These are phyloP conservation scores for Exocentrus adspersus DNA, from an alignment of 2,888 invertebrate species.

Conservation along the genomic window DNA sequence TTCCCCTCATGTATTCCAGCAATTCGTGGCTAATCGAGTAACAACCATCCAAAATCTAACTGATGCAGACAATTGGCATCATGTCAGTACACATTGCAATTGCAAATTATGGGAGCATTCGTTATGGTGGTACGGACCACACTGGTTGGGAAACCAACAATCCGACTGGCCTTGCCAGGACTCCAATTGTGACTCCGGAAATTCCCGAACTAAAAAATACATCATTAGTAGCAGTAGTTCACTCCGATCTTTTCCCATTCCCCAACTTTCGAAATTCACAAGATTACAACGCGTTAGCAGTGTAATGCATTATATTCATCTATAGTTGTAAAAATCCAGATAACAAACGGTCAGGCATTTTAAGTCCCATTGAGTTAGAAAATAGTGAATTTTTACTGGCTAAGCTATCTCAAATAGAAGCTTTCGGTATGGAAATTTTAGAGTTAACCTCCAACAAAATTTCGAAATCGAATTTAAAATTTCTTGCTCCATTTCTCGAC, in stretches of 20 bases:
- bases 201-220: not conserved
- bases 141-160: not conserved
- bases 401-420: not conserved
- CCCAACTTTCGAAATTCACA: not conserved
- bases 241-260: not conserved
- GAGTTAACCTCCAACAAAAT: not conserved
- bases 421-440: not conserved
- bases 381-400: not conserved
- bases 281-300: not conserved
- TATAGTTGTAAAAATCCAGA: not conserved
- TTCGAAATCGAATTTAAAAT: not conserved
- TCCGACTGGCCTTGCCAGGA: not conserved
- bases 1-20: not conserved
- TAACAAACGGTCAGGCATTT: not conserved
- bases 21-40: slow-evolving; percentile 15
- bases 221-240: too few species aligned
- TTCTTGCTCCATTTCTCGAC: not conserved
- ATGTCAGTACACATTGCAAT: slow-evolving; percentile 12
- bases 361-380: not conserved
- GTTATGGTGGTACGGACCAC: slow-evolving; percentile 27
- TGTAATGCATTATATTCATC: not conserved
- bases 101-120: slow-evolving; percentile 1
- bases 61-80: slow-evolving; percentile 6
- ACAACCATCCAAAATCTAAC: slow-evolving; percentile 16
- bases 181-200: not conserved